phyloP scores from a whole-genome alignment of 1,140 invertebrate genomes.

The Hydropsyche tenuis region DNA sequence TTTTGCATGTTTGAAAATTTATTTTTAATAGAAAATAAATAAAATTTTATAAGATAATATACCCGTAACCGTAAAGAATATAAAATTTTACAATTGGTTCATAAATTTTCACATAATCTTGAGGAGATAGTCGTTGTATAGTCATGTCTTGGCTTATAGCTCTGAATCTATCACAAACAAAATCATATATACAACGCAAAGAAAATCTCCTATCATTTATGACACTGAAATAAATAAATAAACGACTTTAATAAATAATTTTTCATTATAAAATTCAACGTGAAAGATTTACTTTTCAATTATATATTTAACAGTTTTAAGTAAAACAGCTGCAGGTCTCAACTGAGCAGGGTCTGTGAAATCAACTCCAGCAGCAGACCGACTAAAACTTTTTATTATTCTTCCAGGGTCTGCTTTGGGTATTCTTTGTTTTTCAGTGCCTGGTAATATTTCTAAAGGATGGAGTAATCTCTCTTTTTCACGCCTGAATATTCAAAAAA shows the following conservation, averaged over 20 bases:
- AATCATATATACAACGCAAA: constrained; percentile 36
- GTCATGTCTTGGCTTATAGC: constrained; percentile 46
- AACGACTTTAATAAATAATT: background rate
- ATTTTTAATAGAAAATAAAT: constrained; percentile 15
- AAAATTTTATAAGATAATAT: constrained; percentile 19
- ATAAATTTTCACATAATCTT: constrained; percentile 41
- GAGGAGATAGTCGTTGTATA: constrained; percentile 33
- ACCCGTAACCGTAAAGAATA: constrained; percentile 39
- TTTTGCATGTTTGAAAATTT: constrained; percentile 1
- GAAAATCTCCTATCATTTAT: constrained; percentile 38
- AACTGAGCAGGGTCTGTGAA: constrained; percentile 35
- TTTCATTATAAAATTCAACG: background rate
- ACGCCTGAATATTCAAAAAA: constrained; percentile 27
- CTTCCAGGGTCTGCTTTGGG: constrained; percentile 37
- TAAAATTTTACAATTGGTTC: constrained; percentile 47
- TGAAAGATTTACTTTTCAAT: constrained; percentile 20
- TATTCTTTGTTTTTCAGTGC: constrained; percentile 43
- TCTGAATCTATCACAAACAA: constrained; percentile 42
- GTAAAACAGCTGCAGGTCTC: constrained; percentile 35
- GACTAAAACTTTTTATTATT: constrained; percentile 44
- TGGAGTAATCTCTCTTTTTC: constrained; percentile 46
- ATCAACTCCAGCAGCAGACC: constrained; percentile 45
- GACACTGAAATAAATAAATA: constrained; percentile 33
- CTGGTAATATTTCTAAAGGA: constrained; percentile 43
- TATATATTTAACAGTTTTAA: constrained; percentile 37